Evolutionary conservation across 2,888 invertebrate genomes (phyloP).

Genomic region (Himalopsyche kuldschensis): DNA sequence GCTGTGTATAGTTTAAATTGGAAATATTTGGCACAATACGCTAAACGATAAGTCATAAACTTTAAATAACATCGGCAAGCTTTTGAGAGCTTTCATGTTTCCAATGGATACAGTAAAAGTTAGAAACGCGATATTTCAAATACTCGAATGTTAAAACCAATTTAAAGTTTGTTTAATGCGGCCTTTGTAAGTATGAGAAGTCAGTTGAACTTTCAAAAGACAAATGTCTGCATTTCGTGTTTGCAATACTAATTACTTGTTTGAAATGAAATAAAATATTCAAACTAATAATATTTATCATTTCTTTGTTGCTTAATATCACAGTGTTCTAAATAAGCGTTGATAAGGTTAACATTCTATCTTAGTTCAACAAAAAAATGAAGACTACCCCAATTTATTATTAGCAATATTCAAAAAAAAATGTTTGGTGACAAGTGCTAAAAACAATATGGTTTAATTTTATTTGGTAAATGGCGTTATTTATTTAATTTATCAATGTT

Average conservation of each 20-base stretch:
- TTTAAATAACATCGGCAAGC: not conserved
- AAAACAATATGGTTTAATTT: no score
- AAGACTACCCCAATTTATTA: no score
- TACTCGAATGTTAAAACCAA: not conserved
- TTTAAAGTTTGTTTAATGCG: slow-evolving; percentile 1
- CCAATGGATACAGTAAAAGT: not conserved
- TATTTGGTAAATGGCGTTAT: no score
- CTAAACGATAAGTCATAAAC: not conserved
- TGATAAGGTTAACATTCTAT: no score
- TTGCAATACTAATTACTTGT: not conserved
- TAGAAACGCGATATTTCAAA: not conserved
- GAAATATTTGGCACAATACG: not conserved
- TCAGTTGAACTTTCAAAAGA: slow-evolving; percentile 3
- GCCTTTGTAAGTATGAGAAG: not conserved
- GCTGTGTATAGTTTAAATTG: not conserved
- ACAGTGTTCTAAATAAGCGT: no score
- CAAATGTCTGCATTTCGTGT: slow-evolving; percentile 18
- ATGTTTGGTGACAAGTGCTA: no score
- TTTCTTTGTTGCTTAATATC: no score
- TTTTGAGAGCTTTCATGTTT: not conserved
- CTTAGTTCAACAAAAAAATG: no score
- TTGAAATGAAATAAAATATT: no score
- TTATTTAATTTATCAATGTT: no score
- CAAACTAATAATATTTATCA: no score
- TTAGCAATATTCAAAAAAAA: no score